phyloP scores from a whole-genome alignment of 1,140 invertebrate species.

The Lasioglossum albipes region DNA sequence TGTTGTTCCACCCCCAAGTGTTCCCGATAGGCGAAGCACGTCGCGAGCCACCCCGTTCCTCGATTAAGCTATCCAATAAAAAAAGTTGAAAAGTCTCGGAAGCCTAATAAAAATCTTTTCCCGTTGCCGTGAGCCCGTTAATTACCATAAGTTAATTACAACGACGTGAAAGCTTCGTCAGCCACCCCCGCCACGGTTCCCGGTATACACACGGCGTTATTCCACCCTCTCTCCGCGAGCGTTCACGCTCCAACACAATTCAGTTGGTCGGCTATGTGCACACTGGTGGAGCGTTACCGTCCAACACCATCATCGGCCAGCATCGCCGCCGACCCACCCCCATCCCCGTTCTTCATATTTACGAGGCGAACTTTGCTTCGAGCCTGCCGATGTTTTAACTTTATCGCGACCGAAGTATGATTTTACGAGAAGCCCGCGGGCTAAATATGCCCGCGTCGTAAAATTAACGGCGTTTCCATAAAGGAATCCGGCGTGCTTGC shows the following conservation, averaged over 20 bases:
- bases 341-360: conserved; percentile 64
- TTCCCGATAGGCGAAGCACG: conserved; percentile 1
- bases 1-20: not conserved
- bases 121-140: conserved; percentile 37
- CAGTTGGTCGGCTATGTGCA: not conserved
- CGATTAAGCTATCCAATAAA: conserved; percentile 36
- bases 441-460: conserved; percentile 78
- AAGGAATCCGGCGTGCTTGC: conserved; percentile 71
- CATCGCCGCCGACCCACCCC: not conserved
- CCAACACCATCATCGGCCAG: conserved; percentile 7
- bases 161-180: conserved; percentile 38
- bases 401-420: conserved; percentile 77
- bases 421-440: conserved; percentile 76
- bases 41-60: not conserved
- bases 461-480: conserved; percentile 79
- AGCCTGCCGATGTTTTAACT: conserved; percentile 75
- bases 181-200: not conserved
- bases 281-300: conserved; percentile 1
- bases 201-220: not conserved
- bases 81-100: conserved; percentile 39
- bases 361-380: conserved; percentile 76
- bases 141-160: conserved; percentile 57
- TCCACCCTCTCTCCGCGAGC: not conserved
- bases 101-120: conserved; percentile 45
- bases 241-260: not conserved